Conservation (phyloP, 1,140 invertebrate species). For the Ectropis grisescens region DNA sequence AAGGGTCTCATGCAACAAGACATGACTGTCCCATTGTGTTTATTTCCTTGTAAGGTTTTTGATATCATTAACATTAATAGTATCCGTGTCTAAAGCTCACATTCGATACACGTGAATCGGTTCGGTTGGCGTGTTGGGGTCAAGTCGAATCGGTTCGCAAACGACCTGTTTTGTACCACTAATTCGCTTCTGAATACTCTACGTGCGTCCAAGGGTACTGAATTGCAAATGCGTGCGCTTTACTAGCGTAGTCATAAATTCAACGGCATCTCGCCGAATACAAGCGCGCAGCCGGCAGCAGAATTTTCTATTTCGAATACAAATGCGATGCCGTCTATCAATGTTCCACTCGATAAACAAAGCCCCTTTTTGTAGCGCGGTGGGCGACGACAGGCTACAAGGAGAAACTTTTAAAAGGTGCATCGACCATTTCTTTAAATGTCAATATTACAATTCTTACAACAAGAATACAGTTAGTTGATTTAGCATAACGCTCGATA, state of each 20-base stretch:
- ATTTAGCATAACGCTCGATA: too few species aligned
- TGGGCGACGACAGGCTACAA: too few species aligned
- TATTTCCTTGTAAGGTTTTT: constrained; percentile 53
- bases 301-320: too few species aligned
- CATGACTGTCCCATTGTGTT: constrained; percentile 57
- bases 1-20: constrained; percentile 44
- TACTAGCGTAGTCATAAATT: background rate
- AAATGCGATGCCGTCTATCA: too few species aligned
- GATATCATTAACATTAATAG: constrained; percentile 58
- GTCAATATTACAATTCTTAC: too few species aligned
- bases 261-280: constrained; percentile 2
- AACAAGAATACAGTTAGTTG: too few species aligned
- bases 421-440: too few species aligned
- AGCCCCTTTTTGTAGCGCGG: too few species aligned
- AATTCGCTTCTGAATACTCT: constrained; percentile 14
- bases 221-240: constrained; percentile 8
- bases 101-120: constrained; percentile 32
- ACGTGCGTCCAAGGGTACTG: constrained; percentile 5
- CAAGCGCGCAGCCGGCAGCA: constrained; percentile 1
- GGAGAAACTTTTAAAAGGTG: too few species aligned
- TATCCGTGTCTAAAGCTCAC: constrained; percentile 30
- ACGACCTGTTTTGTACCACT: constrained; percentile 12
- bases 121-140: constrained; percentile 20
- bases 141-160: constrained; percentile 9
- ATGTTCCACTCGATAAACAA: too few species aligned